Percentiles rank a stretch among this genome's conserved stretches.
Conservation (phyloP, 2,113 vertebrate genomes). For the Puntigrus tetrazona region DNA sequence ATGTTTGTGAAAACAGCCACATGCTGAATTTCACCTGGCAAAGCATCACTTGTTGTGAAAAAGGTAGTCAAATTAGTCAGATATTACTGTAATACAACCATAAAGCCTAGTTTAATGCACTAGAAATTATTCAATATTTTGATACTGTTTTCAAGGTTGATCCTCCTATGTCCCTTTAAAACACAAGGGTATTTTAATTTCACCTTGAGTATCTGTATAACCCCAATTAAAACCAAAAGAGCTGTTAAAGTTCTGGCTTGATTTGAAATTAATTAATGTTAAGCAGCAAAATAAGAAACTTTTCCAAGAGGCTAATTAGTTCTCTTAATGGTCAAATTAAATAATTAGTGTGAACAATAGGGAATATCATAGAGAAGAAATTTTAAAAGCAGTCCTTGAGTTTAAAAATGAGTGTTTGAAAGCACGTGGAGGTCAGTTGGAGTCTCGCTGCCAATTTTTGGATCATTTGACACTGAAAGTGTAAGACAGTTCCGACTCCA, state of each 20-base stretch:
- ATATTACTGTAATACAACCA: background rate
- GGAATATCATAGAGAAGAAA: background rate
- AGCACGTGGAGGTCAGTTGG: background rate
- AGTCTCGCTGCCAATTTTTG: background rate
- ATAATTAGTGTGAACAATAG: constrained; percentile 43
- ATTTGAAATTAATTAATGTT: constrained; percentile 42
- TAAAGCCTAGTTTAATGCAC: background rate
- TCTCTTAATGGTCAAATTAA: constrained; percentile 33
- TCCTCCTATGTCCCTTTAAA: background rate
- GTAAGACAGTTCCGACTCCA: constrained; percentile 2
- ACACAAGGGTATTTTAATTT: constrained; percentile 21
- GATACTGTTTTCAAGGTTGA: background rate
- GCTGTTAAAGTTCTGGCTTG: constrained; percentile 17
- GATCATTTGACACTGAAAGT: constrained; percentile 1
- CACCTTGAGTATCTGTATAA: constrained; percentile 21
- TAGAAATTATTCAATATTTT: background rate
- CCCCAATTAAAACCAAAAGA: constrained; percentile 14
- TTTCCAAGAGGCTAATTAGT: constrained; percentile 33
- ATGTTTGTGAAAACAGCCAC: constrained; percentile 13
- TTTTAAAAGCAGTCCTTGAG: constrained; percentile 32
- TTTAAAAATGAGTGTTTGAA: constrained; percentile 27
- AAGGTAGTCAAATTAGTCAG: background rate
- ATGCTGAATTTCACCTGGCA: background rate
- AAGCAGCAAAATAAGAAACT: constrained; percentile 20
- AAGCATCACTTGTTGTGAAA: background rate